A percentile compares a stretch with the other conserved stretches of the same genome.
Conservation (phyloP, 2,113 vertebrate genomes). For the mouse (Mus musculus) region DNA sequence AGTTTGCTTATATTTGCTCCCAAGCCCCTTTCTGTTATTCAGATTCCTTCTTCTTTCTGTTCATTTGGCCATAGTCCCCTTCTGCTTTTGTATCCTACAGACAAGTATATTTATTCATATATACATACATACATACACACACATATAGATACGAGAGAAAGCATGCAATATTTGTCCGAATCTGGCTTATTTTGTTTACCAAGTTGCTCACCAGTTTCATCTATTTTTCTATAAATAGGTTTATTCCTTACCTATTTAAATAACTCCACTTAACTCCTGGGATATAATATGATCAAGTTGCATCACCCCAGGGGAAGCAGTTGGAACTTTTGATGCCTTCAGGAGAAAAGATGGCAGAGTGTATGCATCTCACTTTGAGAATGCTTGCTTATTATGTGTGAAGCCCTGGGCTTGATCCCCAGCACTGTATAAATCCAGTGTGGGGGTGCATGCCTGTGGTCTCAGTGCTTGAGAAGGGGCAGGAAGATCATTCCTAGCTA, state of each 20-base stretch:
- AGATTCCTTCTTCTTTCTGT: not conserved
- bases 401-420: not conserved
- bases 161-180: not conserved
- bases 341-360: not conserved
- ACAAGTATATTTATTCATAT: no score
- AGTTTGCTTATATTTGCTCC: not conserved
- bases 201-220: not conserved
- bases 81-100: not conserved
- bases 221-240: not conserved
- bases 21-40: not conserved
- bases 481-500: not conserved
- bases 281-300: not conserved
- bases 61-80: not conserved
- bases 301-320: not conserved
- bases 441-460: not conserved
- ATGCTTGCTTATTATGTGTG: not conserved
- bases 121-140: not conserved
- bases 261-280: no score
- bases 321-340: not conserved
- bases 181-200: not conserved
- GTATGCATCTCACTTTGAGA: not conserved
- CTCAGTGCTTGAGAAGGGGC: not conserved
- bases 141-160: no score
- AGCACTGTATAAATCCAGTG: not conserved
- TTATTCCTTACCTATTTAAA: not conserved